Evolutionary conservation across 2,797 vertebrate species (phyloP).

Genomic region (Rhinatrema bivittatum): DNA sequence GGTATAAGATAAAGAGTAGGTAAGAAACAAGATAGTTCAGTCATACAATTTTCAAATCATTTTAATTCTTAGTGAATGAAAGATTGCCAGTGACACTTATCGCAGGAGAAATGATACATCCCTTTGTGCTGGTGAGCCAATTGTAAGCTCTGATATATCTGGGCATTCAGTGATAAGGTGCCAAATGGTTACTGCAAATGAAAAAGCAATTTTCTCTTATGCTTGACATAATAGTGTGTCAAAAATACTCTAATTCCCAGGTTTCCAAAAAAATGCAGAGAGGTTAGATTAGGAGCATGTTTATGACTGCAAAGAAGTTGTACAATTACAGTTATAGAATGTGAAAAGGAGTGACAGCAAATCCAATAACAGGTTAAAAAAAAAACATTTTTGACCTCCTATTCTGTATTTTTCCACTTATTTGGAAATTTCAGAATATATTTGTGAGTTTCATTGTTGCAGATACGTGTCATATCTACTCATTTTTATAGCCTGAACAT

Average conservation of each 20-base stretch:
- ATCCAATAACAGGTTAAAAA: slow-evolving; percentile 30
- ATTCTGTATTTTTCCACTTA: slow-evolving; percentile 33
- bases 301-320: slow-evolving; percentile 28
- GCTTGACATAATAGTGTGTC: slow-evolving; percentile 21
- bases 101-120: slow-evolving; percentile 21
- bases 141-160: slow-evolving; percentile 12
- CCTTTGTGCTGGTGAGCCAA: too few species aligned
- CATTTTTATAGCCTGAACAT: slow-evolving; percentile 36
- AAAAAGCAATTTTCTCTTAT: slow-evolving; percentile 30
- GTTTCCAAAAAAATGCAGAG: slow-evolving; percentile 24
- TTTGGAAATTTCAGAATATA: slow-evolving; percentile 19
- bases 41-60: slow-evolving; percentile 12
- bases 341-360: slow-evolving; percentile 18
- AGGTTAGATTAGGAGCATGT: slow-evolving; percentile 10
- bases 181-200: slow-evolving; percentile 22
- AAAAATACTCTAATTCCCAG: slow-evolving; percentile 30
- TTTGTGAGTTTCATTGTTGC: slow-evolving; percentile 27
- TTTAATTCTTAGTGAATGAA: slow-evolving; percentile 35
- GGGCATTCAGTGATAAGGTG: slow-evolving; percentile 16
- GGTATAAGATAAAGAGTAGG: not conserved
- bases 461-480: slow-evolving; percentile 34
- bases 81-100: slow-evolving; percentile 23
- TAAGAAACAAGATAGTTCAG: slow-evolving; percentile 4
- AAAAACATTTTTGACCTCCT: slow-evolving; percentile 23
- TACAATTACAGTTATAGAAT: slow-evolving; percentile 10